These are phyloP conservation scores for Pasiphila rectangulata DNA, from an alignment of 2,888 invertebrate species.

Conservation along the genomic window DNA sequence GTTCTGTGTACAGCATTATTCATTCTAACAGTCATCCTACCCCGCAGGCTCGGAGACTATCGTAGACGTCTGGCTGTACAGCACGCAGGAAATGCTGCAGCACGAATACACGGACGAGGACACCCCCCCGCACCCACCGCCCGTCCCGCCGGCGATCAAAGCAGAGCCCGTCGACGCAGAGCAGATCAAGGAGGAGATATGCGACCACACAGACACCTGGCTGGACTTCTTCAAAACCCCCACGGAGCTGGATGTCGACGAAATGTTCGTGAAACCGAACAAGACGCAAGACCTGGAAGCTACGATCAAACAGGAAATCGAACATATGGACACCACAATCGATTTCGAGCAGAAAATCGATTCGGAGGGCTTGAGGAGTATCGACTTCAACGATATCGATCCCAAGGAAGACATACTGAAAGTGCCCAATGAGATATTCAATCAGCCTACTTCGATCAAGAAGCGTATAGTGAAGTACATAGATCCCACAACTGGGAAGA, in stretches of 20 bases:
- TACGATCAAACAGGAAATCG: conserved; percentile 21
- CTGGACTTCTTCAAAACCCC: conserved; percentile 68
- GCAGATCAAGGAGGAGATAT: conserved; percentile 19
- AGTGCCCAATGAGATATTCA: conserved; percentile 47
- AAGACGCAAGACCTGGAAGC: conserved; percentile 39
- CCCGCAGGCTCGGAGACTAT: conserved; percentile 90
- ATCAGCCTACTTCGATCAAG: conserved; percentile 44
- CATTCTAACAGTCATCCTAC: no score
- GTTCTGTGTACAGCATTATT: no score
- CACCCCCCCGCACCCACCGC: conserved; percentile 20
- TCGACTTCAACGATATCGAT: neutral
- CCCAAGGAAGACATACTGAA: conserved; percentile 26
- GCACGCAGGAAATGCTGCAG: conserved; percentile 66
- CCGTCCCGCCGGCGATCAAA: conserved; percentile 13
- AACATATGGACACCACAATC: conserved; percentile 9
- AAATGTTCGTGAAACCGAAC: conserved; percentile 66
- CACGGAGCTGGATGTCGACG: conserved; percentile 64
- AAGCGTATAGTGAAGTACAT: conserved; percentile 72
- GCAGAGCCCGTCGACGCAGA: no score
- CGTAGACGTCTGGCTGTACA: conserved; percentile 86
- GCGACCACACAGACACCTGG: conserved; percentile 45
- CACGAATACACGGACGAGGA: conserved; percentile 54
- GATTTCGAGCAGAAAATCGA: conserved; percentile 23
- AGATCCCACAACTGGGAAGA: conserved; percentile 66
- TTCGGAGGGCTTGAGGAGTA: neutral